Base-by-base conservation (phyloP, 2,113 vertebrate species). In the Symphodus melops region DNA sequence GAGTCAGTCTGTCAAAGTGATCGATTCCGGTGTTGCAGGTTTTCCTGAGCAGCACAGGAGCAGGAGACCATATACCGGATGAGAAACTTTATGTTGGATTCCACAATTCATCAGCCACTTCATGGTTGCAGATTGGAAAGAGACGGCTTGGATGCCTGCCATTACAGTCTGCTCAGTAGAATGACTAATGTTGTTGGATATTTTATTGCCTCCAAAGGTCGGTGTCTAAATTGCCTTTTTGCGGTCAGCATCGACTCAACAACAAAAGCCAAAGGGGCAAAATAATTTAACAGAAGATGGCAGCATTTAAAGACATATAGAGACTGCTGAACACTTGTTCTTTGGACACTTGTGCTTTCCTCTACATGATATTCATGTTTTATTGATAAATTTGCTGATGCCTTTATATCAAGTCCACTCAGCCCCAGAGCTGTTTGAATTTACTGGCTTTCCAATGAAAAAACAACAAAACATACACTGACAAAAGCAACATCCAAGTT, bases 1-100 rank as follows among this genome's bases (percentile, higher is more conserved):
- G 79, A 82, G 87, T 71, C 66, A 57, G 79, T 64, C 81, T 69
- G 85, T 88, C 89, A 85, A 39, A 72, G 58, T 56, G 76, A 92
- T 81, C 37, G 79, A 89, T 87, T 67, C 56, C 1, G 20, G 39
- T 19, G 55, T 59, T 66, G 68, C 77, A 70, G 69, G 61, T 85
- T 83, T 33, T 68, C 65, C 82, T 23, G 42, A 71, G 61, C 20
- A 36, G 58, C 44, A 48, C 37, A 11, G 41, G 71, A 72, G 60
- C 73, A 7, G 39, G 63, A 69, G 55, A 71, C 46, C 14, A 21
- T 37, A 25, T 4, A 10, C 56, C 63, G 59, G 59, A 70, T 72
- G 16, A 63, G 49, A 80, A 70, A 74, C 54, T 55, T 17, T 17
- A 28, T 46, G 63, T 23, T 71, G 37, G 37, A 59, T 52, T 74